Evolutionary conservation across 2,113 vertebrate genomes (phyloP).

Genomic region (Austrofundulus limnaeus): DNA sequence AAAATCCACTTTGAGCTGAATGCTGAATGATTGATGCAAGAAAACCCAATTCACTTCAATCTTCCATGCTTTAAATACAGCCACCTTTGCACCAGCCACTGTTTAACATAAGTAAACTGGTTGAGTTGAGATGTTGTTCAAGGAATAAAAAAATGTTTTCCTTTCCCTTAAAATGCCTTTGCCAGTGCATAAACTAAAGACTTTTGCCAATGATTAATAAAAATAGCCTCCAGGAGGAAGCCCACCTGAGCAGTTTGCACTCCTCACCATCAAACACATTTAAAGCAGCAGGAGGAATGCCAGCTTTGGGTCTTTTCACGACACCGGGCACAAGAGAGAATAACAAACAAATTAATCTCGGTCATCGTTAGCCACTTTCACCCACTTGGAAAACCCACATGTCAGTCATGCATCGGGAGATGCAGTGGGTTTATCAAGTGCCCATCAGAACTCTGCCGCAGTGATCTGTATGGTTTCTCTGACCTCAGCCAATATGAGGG

Average conservation of each 20-base stretch:
- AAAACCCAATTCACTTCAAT: too few species aligned
- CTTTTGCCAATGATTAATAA: constrained; percentile 62
- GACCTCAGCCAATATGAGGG: constrained; percentile 41
- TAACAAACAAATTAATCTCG: constrained; percentile 36
- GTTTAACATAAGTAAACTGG: neutral
- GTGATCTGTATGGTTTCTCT: constrained; percentile 34
- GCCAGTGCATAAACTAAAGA: constrained; percentile 20
- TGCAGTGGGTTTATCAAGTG: constrained; percentile 40
- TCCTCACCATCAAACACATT: constrained; percentile 26
- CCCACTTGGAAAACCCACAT: constrained; percentile 14
- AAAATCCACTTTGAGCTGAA: neutral
- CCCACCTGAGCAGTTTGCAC: constrained; percentile 10
- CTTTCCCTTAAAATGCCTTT: constrained; percentile 24
- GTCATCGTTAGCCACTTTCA: constrained; percentile 29
- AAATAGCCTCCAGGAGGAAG: constrained; percentile 44
- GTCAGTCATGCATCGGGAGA: constrained; percentile 21
- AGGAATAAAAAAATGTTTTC: constrained; percentile 7
- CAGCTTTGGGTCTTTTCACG: constrained; percentile 14
- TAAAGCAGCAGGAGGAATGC: constrained; percentile 15
- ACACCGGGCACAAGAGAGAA: constrained; percentile 10
- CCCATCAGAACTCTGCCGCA: constrained; percentile 32
- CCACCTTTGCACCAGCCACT: neutral
- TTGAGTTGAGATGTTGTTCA: neutral
- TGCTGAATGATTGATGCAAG: neutral
- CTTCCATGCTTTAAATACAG: constrained; percentile 18